Conservation (phyloP, 2,888 invertebrate species). For the Spodoptera exigua region DNA sequence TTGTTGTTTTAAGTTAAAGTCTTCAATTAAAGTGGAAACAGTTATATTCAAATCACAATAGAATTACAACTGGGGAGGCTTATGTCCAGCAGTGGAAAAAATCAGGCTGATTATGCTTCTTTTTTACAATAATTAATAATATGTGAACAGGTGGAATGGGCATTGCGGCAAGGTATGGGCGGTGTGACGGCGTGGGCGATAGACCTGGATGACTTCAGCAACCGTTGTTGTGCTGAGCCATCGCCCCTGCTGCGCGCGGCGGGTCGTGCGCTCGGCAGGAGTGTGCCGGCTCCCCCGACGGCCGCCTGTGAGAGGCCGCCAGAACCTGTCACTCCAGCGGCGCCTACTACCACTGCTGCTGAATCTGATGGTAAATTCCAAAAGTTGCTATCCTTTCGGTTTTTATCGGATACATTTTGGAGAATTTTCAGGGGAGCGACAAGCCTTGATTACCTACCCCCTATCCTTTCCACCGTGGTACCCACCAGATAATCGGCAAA, state of each 20-base stretch:
- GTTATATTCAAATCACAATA: too few relatives aligned
- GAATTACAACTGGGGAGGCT: too few relatives aligned
- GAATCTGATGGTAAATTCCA: slow-evolving; percentile 76
- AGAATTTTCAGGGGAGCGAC: too few relatives aligned
- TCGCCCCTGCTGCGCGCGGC: slow-evolving; percentile 94
- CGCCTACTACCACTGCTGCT: slow-evolving; percentile 92
- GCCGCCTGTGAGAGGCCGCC: slow-evolving; percentile 91
- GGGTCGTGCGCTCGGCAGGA: slow-evolving; percentile 92
- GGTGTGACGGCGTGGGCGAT: slow-evolving; percentile 96
- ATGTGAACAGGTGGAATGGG: slow-evolving; percentile 91
- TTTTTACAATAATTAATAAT: neutral
- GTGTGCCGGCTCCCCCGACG: slow-evolving; percentile 86
- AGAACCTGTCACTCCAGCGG: slow-evolving; percentile 92
- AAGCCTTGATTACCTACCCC: too few relatives aligned
- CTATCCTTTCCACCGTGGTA: too few relatives aligned
- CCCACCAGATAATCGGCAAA: too few relatives aligned
- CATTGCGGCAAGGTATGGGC: slow-evolving; percentile 92
- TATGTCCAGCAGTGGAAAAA: too few relatives aligned
- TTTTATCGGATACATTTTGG: too few relatives aligned
- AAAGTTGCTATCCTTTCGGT: too few relatives aligned
- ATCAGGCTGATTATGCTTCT: too few relatives aligned
- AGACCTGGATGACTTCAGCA: slow-evolving; percentile 96
- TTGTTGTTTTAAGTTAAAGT: too few relatives aligned
- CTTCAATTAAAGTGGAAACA: too few relatives aligned
- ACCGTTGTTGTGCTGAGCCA: slow-evolving; percentile 94